phyloP scores from a whole-genome alignment of 2,888 invertebrate species.

The Eristalis intricaria region DNA sequence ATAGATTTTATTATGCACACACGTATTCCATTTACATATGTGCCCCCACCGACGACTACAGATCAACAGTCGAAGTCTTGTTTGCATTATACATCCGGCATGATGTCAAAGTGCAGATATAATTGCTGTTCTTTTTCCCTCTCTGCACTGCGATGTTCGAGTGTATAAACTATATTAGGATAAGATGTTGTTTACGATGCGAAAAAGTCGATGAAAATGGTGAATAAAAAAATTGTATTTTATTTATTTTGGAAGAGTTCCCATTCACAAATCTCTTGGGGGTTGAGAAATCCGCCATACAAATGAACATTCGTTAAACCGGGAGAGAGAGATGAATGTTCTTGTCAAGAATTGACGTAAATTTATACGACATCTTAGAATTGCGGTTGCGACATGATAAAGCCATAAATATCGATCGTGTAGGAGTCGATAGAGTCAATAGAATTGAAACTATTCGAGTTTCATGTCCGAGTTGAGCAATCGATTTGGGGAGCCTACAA shows the following conservation, averaged over 20 bases:
- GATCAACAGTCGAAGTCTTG: not conserved
- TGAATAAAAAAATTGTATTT: conserved; percentile 7
- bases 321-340: not conserved
- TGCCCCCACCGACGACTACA: not conserved
- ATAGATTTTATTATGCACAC: not conserved
- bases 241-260: conserved; percentile 49
- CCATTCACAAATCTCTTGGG: conserved; percentile 13
- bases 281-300: not conserved
- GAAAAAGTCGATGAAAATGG: conserved; percentile 23
- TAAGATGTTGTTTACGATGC: not conserved
- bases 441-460: not conserved
- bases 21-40: not conserved
- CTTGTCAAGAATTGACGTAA: not conserved
- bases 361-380: not conserved
- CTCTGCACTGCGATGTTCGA: not conserved
- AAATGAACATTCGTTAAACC: not conserved
- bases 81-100: conserved; percentile 22
- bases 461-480: too few relatives aligned
- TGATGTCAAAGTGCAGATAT: conserved; percentile 33
- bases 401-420: not conserved
- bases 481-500: too few relatives aligned
- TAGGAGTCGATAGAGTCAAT: not conserved
- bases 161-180: conserved; percentile 4
- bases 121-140: not conserved
- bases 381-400: not conserved